These are phyloP conservation scores for Bufo bufo DNA, from an alignment of 2,113 vertebrate genomes.

Conservation along the genomic window DNA sequence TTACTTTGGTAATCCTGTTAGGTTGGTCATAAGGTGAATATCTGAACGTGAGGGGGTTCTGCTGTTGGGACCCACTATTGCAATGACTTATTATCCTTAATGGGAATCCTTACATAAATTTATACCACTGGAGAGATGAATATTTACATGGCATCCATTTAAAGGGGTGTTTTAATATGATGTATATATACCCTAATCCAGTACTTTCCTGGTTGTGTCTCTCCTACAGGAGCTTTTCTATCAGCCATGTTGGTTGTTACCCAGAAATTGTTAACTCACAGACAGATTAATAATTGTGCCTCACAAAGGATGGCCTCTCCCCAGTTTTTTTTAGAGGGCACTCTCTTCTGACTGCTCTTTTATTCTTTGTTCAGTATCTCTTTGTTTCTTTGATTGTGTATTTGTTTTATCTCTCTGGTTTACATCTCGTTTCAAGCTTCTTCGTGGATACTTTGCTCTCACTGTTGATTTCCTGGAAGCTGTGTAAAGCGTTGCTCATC, in stretches of 20 bases:
- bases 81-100: no score
- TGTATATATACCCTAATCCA: no score
- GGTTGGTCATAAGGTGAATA: neutral
- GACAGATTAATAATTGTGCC: no score
- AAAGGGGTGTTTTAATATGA: no score
- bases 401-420: neutral
- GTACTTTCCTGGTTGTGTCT: no score
- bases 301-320: neutral
- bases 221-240: no score
- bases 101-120: no score
- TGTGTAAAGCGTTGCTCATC: neutral
- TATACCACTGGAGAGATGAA: no score
- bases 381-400: neutral
- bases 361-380: neutral
- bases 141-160: no score
- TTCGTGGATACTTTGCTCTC: constrained; percentile 11
- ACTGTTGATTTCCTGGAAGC: neutral
- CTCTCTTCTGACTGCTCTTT: neutral
- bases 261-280: no score
- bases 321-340: neutral
- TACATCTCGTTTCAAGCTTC: neutral
- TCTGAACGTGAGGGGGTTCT: neutral
- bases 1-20: neutral
- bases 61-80: no score
- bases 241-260: no score